Base-by-base conservation (phyloP, 1,140 invertebrate genomes). In the Harlomillsia oculata region DNA sequence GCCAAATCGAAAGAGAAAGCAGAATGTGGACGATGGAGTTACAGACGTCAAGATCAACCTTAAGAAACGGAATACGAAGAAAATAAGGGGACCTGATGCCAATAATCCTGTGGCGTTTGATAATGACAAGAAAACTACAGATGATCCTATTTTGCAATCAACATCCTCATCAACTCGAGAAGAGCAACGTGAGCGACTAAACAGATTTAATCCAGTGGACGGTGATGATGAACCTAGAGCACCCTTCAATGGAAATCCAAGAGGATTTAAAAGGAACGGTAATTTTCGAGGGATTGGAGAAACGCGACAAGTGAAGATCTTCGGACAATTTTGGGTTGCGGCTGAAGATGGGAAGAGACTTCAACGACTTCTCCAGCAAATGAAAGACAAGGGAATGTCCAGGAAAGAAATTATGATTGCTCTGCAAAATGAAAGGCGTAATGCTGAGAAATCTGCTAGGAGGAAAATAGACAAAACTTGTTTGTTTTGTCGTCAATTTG, bases 401-500 rank as follows among this genome's bases (percentile, higher is more conserved):
- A 76, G 77, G 66, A 77, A 75, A 67, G 81, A 83, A 67, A 78
- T 85, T 8, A 70, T 79, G 39, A 69, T 67, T 28, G 78, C 79
- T 2, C 75, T 87, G 67, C 84, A 85, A 69, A 65, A 82, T 25
- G 82, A 85, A 67, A 73, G 83, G 56, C 69, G 84, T 58, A 79
- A 76, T 68, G 82, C 83, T 23, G 83, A 86, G 69, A 86, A 85
- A 71, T 76, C 78, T 8, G 69, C 85, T 5, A 72, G 80, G 4
- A 70, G 78, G 16, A 67, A 81, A n/a, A 80, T 77, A 62, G 82
- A 79, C 63, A 79, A 79, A 64, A 79, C 84, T 3, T 92, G 88
- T 66, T 74, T 84, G 62, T 82, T 87, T 61, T 91, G 54, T 49
- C 44, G 54, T 21, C 54, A 56, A 14, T 56, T 56, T 49, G 54